phyloP scores from a whole-genome alignment of 2,888 invertebrate species.

The Mamestra brassicae region DNA sequence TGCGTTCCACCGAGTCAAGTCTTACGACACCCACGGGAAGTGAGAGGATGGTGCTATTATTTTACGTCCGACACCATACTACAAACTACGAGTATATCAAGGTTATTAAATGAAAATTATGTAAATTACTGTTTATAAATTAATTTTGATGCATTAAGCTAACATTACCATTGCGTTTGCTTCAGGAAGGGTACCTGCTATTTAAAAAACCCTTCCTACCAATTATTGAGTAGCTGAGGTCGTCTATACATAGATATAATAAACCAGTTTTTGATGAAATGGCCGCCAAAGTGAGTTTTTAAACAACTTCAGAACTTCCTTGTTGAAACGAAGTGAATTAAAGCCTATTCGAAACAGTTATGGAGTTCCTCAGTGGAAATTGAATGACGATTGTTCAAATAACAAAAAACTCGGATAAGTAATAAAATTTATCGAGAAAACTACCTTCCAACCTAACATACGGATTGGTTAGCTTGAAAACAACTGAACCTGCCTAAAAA shows the following conservation, averaged over 20 bases:
- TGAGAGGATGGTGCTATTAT: no score
- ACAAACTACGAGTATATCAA: no score
- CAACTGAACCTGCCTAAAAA: no score
- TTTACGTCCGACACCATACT: no score
- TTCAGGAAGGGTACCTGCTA: background rate
- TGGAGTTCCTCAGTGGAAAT: background rate
- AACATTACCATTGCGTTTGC: background rate
- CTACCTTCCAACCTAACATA: no score
- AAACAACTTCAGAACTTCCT: slow-evolving; percentile 31
- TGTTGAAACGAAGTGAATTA: slow-evolving; percentile 38
- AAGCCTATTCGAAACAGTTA: slow-evolving; percentile 6
- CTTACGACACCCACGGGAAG: no score
- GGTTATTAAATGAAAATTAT: no score
- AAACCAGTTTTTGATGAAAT: slow-evolving; percentile 28
- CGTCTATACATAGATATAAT: slow-evolving; percentile 25
- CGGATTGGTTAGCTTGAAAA: no score
- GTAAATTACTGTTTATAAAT: background rate
- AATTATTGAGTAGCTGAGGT: slow-evolving; percentile 8
- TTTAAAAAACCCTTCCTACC: slow-evolving; percentile 23
- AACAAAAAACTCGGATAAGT: background rate
- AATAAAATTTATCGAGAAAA: no score
- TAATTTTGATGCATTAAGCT: background rate
- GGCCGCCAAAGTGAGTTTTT: slow-evolving; percentile 23
- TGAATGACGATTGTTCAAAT: background rate
- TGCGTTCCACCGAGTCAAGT: no score